A percentile compares a stretch with the other conserved stretches of the same genome.
Conservation (phyloP, 2,113 vertebrate species). For the Sinocyclocheilus grahami region DNA sequence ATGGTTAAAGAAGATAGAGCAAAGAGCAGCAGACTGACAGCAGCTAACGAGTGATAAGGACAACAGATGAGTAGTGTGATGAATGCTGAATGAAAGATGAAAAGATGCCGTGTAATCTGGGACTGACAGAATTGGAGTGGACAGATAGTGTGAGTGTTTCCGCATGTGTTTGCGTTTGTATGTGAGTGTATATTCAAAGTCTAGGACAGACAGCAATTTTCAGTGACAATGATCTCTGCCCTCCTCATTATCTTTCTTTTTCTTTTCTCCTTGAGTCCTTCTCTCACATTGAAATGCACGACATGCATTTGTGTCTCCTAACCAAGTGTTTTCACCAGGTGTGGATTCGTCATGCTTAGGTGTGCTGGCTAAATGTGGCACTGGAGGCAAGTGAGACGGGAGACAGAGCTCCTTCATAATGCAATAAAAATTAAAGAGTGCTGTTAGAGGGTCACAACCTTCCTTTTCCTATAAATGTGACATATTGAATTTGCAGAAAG, state of each 20-base stretch:
- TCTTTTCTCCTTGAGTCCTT: background rate
- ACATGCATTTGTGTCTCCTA: constrained; percentile 8
- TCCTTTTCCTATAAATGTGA: constrained; percentile 11
- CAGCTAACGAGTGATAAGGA: background rate
- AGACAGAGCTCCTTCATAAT: background rate
- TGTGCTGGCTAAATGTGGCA: background rate
- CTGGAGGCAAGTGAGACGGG: background rate
- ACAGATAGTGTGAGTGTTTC: constrained; percentile 4
- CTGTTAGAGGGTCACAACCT: background rate
- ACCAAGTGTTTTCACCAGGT: constrained; percentile 9
- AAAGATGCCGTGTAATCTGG: background rate
- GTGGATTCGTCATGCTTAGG: background rate
- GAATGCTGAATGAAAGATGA: background rate
- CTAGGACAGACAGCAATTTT: constrained; percentile 2
- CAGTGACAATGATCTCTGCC: background rate
- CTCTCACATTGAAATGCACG: constrained; percentile 8
- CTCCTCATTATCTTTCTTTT: background rate
- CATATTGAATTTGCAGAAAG: background rate
- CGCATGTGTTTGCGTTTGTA: background rate
- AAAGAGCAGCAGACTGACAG: background rate
- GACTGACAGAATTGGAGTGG: background rate
- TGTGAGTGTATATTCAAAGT: background rate
- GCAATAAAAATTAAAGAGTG: constrained; percentile 11
- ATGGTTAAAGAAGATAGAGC: background rate
- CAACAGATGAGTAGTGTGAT: constrained; percentile 15